Base-by-base conservation (phyloP, 2,888 invertebrate genomes). In the Drosophila niveifrons region DNA sequence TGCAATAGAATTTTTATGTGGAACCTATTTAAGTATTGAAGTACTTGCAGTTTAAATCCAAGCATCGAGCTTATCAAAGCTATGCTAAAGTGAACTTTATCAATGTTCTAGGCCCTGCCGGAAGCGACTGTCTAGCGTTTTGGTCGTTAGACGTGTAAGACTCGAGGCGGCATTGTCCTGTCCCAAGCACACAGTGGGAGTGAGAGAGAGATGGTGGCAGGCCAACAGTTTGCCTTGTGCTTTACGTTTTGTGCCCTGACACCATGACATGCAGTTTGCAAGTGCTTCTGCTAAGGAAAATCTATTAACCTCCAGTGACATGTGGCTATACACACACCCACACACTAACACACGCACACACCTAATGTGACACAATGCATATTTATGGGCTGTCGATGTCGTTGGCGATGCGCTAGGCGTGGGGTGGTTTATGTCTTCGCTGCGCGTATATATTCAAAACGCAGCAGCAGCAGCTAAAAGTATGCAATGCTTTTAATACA, bases 221-320 rank as follows among this genome's bases (percentile, higher is more conserved):
- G 41, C 31, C 17, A 6, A 55, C 13, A 51, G 51, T 46, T 65
- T 51, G 55, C 59, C 13, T 39, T 43, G 58, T 61, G 53, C 57
- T 75, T 50, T 71, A 36, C 55, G 66, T 72, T 71, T 64, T 73
- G 36, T 68, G 46, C 65, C 46, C 72, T 71, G 79, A 70, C 83
- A 80, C 66, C 75, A 69, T 88, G 83, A 88, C 84, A 83, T 72
- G 89, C 79, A 82, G 79, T 72, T 78, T 75, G 71, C 72, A 81
- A 75, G 67, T 72, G 66, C 78, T 69, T 76, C 50, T 55, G 44
- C 77, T 80, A 84, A 88, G 78, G 89, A 74, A 78, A 90, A 89
- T 90, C 90, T 90, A 90, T 90, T 90, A 89, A 90, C 82, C 89
- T 87, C 89, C 79, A 82, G 82, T 81, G 87, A 80, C 90, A 84